Conservation (phyloP, 2,113 vertebrate species). For the Nyctibius bracteatus region DNA sequence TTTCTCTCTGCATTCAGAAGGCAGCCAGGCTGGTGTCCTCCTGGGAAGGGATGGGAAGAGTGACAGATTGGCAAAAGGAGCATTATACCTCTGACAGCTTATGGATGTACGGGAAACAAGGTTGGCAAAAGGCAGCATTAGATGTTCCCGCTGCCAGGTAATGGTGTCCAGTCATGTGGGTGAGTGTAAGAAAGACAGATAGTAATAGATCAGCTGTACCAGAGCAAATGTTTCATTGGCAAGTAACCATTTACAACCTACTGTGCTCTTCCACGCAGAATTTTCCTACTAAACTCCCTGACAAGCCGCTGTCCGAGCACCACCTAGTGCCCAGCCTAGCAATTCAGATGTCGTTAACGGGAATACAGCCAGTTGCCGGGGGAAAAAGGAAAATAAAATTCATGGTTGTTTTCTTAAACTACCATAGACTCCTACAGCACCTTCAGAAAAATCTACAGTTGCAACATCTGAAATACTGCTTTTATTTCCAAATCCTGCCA, state of each 20-base stretch:
- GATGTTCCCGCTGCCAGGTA: neutral
- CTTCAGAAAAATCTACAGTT: neutral
- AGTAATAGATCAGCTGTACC: constrained; percentile 6
- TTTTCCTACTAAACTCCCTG: neutral
- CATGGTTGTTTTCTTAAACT: neutral
- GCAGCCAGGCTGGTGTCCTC: neutral
- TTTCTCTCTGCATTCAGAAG: neutral
- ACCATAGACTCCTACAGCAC: neutral
- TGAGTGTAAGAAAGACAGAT: neutral
- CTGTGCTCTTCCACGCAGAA: neutral
- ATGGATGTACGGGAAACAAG: neutral
- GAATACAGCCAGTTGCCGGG: neutral
- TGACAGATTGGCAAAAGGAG: neutral
- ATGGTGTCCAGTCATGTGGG: constrained; percentile 21
- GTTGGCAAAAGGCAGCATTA: neutral
- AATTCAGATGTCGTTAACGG: fast-evolving
- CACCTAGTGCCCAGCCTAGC: constrained; percentile 41
- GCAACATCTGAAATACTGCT: neutral
- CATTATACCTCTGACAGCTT: neutral
- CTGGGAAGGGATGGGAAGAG: neutral
- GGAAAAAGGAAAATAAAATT: neutral
- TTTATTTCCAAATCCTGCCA: neutral
- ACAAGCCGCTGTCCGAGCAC: constrained; percentile 33
- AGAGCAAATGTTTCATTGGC: constrained; percentile 5
- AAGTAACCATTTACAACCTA: neutral